Evolutionary conservation across 2,888 invertebrate species (phyloP), one percentile per base, ranked within the genome.

Genomic region (Allophyes oxyacanthae): DNA sequence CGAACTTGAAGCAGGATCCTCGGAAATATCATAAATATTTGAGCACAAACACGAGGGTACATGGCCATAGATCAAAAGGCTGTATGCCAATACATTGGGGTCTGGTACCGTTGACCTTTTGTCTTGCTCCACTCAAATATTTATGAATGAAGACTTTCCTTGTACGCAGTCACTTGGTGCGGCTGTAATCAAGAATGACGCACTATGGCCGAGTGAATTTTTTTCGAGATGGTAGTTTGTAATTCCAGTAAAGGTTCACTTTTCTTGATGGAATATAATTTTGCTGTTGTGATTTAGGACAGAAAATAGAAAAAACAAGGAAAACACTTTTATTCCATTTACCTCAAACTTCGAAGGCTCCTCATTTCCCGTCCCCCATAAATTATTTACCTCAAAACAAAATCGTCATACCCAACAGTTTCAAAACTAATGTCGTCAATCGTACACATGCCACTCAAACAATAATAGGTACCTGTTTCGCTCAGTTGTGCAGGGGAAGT

Each of bases 1-100:
- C 11, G 25, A 43, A 44, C 51, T 41, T 64, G 41, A 49, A 14
- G 55, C 43, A 28, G 28, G 40, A 32, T 20, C 30, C 34, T 52
- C 48, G 34, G 65, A 66, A 64, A 66, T 66, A 66, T 70, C 65
- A 66, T 66, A 70, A 70, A 66, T 66, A 66, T 66, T 58, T 70
- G 71, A 66, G 44, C 65, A 48, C 71, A 64, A 70, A 64, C 71
- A 70, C 49, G 58, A 36, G 32, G 49, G 70, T 45, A 64, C 49
- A 58, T 45, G 28, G 66, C 45, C 71, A 52, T 70, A 52, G 51
- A 66, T 70, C 66, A 66, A 52, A 70, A 51, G 58, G 43, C 64
- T 66, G 64, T 13, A 44, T 57, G 59, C 71, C 66, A 64, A 70
- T 70, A 70, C 58, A 42, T 38, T 8, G 51, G n/a, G n/a, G 25